These are phyloP conservation scores for Tenodera sinensis DNA, from an alignment of 2,888 invertebrate species.

Conservation along the genomic window DNA sequence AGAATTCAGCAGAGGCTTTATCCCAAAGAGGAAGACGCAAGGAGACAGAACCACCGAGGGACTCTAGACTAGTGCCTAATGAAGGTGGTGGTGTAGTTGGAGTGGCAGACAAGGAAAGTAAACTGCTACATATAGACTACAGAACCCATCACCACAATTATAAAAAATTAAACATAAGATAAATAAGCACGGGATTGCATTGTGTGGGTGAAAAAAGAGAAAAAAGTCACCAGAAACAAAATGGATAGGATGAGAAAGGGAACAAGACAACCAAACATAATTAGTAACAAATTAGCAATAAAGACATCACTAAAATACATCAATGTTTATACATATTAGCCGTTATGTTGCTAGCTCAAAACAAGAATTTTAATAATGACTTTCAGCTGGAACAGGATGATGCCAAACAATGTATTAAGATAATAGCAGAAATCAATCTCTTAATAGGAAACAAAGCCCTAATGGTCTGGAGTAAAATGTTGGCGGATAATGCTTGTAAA, in stretches of 20 bases:
- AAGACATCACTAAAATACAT: not conserved
- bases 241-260: constrained; percentile 11
- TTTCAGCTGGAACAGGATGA: too few relatives aligned
- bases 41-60: constrained; percentile 43
- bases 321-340: not conserved
- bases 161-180: constrained; percentile 16
- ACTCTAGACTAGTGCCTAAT: constrained; percentile 48
- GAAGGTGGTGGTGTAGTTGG: constrained; percentile 37
- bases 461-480: too few relatives aligned
- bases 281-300: not conserved
- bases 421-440: too few relatives aligned
- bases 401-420: too few relatives aligned
- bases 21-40: constrained; percentile 65
- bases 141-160: not conserved
- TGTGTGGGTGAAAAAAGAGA: not conserved
- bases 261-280: not conserved
- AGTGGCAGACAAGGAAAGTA: not conserved
- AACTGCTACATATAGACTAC: not conserved
- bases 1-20: constrained; percentile 69
- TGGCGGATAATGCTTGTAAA: too few relatives aligned
- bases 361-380: too few relatives aligned
- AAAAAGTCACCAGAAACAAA: constrained; percentile 25
- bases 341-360: not conserved
- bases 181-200: constrained; percentile 33
- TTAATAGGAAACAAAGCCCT: too few relatives aligned